Evolutionary conservation across 1,140 invertebrate species (phyloP).

Genomic region (Pogonus chalceus): DNA sequence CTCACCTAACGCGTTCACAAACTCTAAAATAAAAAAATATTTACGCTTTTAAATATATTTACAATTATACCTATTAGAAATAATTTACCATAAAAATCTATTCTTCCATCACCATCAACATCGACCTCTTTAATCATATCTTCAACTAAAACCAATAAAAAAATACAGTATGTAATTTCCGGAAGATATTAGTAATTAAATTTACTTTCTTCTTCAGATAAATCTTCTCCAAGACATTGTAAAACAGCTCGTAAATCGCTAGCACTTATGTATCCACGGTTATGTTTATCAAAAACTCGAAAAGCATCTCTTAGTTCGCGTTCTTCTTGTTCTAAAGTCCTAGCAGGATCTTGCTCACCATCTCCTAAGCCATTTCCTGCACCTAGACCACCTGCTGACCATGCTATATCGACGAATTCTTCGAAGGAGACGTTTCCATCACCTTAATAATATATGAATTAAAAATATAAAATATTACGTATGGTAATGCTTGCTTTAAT

Average conservation of each 20-base stretch:
- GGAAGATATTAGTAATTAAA: not conserved
- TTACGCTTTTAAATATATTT: no score
- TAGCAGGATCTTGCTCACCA: conserved; percentile 33
- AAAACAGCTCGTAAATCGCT: conserved; percentile 73
- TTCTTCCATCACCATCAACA: conserved; percentile 78
- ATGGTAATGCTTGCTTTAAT: no score
- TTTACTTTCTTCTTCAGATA: conserved; percentile 75
- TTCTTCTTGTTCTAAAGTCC: conserved; percentile 58
- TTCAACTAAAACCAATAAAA: conserved; percentile 57
- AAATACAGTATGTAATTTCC: conserved; percentile 8
- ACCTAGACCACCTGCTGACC: conserved; percentile 52
- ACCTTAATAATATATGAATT: no score
- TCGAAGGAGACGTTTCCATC: conserved; percentile 87
- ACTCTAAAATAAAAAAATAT: conserved; percentile 54
- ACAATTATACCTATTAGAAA: conserved; percentile 14
- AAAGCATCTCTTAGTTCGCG: conserved; percentile 81
- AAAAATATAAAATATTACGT: no score
- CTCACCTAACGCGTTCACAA: conserved; percentile 72
- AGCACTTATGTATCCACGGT: conserved; percentile 75
- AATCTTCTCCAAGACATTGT: conserved; percentile 74
- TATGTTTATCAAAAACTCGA: conserved; percentile 78
- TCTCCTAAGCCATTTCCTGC: no score
- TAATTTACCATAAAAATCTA: conserved; percentile 72
- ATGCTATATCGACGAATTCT: conserved; percentile 85
- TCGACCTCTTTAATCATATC: conserved; percentile 90